Base-by-base conservation (phyloP, 2,888 invertebrate genomes). In the Stenchaetothrips biformis region DNA sequence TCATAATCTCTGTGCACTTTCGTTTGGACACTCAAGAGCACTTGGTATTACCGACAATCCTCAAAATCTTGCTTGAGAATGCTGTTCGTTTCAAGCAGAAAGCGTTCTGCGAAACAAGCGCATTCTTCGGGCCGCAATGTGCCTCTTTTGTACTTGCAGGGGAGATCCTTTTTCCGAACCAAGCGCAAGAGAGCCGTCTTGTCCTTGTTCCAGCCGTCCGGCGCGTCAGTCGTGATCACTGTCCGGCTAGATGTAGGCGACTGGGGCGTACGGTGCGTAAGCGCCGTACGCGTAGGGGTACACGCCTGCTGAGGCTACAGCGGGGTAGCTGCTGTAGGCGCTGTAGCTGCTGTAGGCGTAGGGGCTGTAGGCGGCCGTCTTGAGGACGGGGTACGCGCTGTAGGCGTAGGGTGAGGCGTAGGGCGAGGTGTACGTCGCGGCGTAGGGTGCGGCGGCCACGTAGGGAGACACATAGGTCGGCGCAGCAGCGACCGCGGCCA, bases 251-350 rank as follows among this genome's bases (percentile, higher is more conserved):
- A 74, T 7, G 67, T 74, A 74, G 67, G 25, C 67, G 67, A 74
- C 9, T 2, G 67, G 25, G 67, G 67, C 21, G 67, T 74, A 25
- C 21, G 21, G 67, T 7, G 67, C 21, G 59, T 59, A 59, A 16
- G n/a, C n/a, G n/a, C n/a, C n/a, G n/a, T n/a, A n/a, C n/a, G 67
- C 67, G 67, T 74, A 74, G 67, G 67, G 21, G 67, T 74, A 74
- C 9, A 25, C 21, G 25, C 25, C 67, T 0, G 67, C 67, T 25
- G 67, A 7, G 67, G n/a, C 18, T 6, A 21, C 9, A 21, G 67
- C 67, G 7, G 67, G 67, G 67, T 74, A 74, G 21, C 21, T 21
- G 67, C 67, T 74, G 67, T 74, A 74, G 67, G 67, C 67, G 67
- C 67, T 74, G 67, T 74, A 74, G 67, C 21, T 25, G 67, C 67